A percentile compares a stretch with the other conserved stretches of the same genome.
These are phyloP conservation scores for Xestia xanthographa DNA, from an alignment of 2,888 invertebrate genomes.

Conservation along the genomic window DNA sequence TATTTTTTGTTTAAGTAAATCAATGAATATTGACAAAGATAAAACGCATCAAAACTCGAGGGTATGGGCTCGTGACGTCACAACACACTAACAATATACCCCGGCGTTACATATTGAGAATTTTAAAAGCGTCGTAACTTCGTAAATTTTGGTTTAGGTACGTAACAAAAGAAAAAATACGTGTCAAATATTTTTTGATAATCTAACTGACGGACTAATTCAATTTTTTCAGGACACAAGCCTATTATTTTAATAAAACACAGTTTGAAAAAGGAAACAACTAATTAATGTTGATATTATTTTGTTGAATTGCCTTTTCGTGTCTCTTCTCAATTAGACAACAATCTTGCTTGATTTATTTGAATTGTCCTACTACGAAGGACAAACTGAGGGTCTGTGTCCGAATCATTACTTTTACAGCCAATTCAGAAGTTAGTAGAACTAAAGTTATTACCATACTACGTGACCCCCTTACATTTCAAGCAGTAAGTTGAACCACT, in stretches of 20 bases:
- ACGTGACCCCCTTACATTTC: conserved; percentile 42
- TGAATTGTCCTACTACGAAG: conserved; percentile 21
- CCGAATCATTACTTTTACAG: conserved; percentile 53
- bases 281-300: not conserved
- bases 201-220: too few species aligned
- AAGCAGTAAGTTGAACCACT: conserved; percentile 14
- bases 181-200: too few species aligned
- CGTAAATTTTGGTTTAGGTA: too few species aligned
- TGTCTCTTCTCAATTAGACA: not conserved
- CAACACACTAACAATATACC: too few species aligned
- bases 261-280: not conserved
- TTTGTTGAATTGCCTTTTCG: not conserved
- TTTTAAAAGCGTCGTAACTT: too few species aligned
- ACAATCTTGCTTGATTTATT: conserved; percentile 25
- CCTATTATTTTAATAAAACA: not conserved
- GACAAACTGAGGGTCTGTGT: conserved; percentile 14
- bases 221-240: too few species aligned
- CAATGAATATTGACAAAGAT: too few species aligned
- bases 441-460: conserved; percentile 47
- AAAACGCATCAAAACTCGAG: too few species aligned
- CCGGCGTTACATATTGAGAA: too few species aligned
- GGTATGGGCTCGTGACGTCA: too few species aligned
- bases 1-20: too few species aligned
- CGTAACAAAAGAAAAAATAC: too few species aligned
- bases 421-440: conserved; percentile 35